phyloP scores from a whole-genome alignment of 2,797 vertebrate species.

The Merluccius polli region DNA sequence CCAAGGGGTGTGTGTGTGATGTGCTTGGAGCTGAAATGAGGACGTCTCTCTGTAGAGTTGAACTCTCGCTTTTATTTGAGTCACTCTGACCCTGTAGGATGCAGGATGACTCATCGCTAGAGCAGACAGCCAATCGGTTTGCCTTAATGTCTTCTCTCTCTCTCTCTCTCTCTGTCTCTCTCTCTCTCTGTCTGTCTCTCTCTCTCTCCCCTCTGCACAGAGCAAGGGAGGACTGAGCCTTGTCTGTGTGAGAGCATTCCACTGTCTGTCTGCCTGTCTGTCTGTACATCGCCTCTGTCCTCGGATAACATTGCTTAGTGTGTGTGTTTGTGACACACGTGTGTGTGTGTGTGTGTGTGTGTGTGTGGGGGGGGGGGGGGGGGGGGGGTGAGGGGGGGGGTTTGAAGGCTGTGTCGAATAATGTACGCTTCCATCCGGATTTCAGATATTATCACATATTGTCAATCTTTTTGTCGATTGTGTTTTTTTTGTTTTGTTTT shows the following conservation, averaged over 20 bases:
- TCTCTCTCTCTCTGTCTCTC: slow-evolving; percentile 60
- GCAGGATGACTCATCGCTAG: slow-evolving; percentile 59
- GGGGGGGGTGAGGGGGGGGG: background rate
- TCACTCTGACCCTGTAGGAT: slow-evolving; percentile 48
- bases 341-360: background rate
- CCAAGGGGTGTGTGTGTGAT: slow-evolving; percentile 21
- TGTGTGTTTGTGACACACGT: background rate
- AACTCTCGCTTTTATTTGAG: slow-evolving; percentile 37
- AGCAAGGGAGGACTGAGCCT: slow-evolving; percentile 66
- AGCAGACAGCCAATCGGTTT: slow-evolving; percentile 66
- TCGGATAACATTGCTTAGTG: background rate
- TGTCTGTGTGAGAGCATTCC: slow-evolving; percentile 66
- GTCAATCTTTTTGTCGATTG: slow-evolving; percentile 17
- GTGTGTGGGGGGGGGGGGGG: background rate
- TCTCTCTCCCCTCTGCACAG: slow-evolving; percentile 60
- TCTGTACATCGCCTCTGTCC: slow-evolving; percentile 26
- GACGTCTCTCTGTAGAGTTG: slow-evolving; percentile 26
- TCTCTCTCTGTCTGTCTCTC: slow-evolving; percentile 63
- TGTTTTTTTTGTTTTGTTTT: slow-evolving; percentile 20
- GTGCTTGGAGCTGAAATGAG: slow-evolving; percentile 11
- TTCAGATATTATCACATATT: slow-evolving; percentile 20
- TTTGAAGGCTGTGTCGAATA: background rate
- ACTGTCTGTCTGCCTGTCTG: slow-evolving; percentile 30
- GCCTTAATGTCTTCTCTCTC: slow-evolving; percentile 59
- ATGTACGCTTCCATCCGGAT: background rate